Evolutionary conservation across 2,113 vertebrate genomes (phyloP).

Genomic region (Phycodurus eques): DNA sequence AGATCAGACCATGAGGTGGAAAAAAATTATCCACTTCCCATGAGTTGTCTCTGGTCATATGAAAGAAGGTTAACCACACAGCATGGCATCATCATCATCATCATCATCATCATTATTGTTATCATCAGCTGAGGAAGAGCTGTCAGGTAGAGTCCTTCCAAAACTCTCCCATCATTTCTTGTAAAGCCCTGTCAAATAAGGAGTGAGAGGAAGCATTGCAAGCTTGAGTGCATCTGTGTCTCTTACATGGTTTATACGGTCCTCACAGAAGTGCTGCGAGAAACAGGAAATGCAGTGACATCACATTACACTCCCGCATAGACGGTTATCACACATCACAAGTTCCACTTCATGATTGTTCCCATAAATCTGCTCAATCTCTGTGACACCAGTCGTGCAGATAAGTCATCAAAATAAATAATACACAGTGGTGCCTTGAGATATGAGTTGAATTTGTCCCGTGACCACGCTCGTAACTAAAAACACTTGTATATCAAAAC

Average conservation of each 20-base stretch:
- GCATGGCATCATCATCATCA: neutral
- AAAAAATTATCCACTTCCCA: neutral
- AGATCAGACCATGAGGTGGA: neutral
- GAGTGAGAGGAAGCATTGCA: neutral
- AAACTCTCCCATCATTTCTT: neutral
- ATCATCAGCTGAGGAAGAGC: neutral
- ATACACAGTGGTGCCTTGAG: too few relatives aligned
- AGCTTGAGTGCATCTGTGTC: neutral
- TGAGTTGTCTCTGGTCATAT: slow-evolving; percentile 15
- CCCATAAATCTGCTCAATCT: neutral
- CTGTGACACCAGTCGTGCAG: neutral
- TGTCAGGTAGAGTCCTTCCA: slow-evolving; percentile 7
- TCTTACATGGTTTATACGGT: slow-evolving; percentile 18
- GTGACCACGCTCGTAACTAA: too few relatives aligned
- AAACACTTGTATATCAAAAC: too few relatives aligned
- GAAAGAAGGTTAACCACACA: neutral
- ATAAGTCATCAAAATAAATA: neutral
- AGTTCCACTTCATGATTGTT: neutral
- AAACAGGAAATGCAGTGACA: slow-evolving; percentile 55
- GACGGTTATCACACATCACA: neutral
- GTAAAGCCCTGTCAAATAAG: slow-evolving; percentile 12
- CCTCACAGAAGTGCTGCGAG: slow-evolving; percentile 17
- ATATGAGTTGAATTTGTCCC: too few relatives aligned
- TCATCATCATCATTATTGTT: neutral
- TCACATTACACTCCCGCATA: neutral